Percentiles rank a stretch among this genome's conserved stretches.
These are phyloP conservation scores for Drosophila suboccidentalis DNA, from an alignment of 2,888 invertebrate species.

Conservation along the genomic window DNA sequence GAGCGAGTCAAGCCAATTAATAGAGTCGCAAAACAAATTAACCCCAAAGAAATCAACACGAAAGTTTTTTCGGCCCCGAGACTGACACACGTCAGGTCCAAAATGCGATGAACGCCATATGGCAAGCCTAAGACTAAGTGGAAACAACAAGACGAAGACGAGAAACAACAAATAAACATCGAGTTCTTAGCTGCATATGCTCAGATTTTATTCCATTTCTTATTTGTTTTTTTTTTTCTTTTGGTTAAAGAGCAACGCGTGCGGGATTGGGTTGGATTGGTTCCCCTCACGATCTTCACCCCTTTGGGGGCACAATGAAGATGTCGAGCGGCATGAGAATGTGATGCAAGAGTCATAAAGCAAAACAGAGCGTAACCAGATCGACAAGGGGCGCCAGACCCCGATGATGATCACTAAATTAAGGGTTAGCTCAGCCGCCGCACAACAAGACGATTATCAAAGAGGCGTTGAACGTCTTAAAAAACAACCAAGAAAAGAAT, in stretches of 20 bases:
- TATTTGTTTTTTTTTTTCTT: neutral
- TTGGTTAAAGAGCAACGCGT: conserved; percentile 39
- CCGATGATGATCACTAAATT: conserved; percentile 68
- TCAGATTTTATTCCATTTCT: conserved; percentile 49
- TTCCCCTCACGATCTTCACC: conserved; percentile 28
- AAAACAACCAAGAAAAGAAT: conserved; percentile 37
- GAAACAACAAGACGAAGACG: conserved; percentile 29
- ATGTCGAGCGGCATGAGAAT: conserved; percentile 16
- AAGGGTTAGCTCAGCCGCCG: conserved; percentile 64
- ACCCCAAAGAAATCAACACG: conserved; percentile 74
- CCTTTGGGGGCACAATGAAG: conserved; percentile 50
- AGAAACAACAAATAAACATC: conserved; percentile 48
- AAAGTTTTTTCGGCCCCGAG: conserved; percentile 63
- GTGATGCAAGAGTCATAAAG: conserved; percentile 42
- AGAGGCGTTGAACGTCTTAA: conserved; percentile 51
- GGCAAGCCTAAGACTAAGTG: conserved; percentile 60
- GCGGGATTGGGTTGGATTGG: conserved; percentile 28
- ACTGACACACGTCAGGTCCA: conserved; percentile 81
- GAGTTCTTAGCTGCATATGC: conserved; percentile 56
- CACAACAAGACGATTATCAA: conserved; percentile 61
- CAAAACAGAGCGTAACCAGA: conserved; percentile 37
- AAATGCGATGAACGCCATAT: conserved; percentile 77
- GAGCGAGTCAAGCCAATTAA: conserved; percentile 66
- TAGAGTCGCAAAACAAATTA: conserved; percentile 80
- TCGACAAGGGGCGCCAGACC: conserved; percentile 41